Conservation (phyloP, 2,888 invertebrate species). For the Ramazzottius varieornatus region DNA sequence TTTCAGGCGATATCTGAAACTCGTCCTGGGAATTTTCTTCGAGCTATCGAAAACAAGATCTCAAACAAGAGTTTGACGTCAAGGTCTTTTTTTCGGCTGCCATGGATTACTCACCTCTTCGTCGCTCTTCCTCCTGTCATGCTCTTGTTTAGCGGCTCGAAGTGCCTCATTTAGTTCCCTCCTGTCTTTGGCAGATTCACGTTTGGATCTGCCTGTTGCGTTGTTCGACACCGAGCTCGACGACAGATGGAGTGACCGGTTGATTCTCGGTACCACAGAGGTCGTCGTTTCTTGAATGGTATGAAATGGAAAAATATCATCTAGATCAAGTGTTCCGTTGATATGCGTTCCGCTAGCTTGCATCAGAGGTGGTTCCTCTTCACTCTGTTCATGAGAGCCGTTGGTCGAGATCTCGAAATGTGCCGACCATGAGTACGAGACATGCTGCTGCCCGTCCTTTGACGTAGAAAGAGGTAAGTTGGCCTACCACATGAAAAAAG, state of each 20-base stretch:
- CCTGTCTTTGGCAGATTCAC: background rate
- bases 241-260: background rate
- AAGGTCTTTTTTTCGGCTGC: background rate
- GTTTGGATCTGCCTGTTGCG: background rate
- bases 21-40: background rate
- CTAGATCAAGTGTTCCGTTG: background rate
- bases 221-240: background rate
- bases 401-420: background rate
- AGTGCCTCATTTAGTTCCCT: background rate
- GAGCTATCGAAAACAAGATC: background rate
- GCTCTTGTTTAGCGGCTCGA: background rate
- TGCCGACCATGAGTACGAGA: background rate
- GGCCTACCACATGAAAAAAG: too few species aligned
- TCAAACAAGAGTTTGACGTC: background rate
- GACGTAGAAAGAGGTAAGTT: too few species aligned
- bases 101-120: background rate
- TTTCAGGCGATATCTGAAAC: background rate
- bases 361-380: background rate
- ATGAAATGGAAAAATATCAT: background rate
- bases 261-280: too few species aligned
- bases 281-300: too few species aligned
- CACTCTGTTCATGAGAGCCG: background rate
- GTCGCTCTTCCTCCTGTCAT: background rate
- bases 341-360: background rate
- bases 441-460: too few species aligned